These are phyloP conservation scores for Aphodius granarius DNA, from an alignment of 2,888 invertebrate species.

Conservation along the genomic window DNA sequence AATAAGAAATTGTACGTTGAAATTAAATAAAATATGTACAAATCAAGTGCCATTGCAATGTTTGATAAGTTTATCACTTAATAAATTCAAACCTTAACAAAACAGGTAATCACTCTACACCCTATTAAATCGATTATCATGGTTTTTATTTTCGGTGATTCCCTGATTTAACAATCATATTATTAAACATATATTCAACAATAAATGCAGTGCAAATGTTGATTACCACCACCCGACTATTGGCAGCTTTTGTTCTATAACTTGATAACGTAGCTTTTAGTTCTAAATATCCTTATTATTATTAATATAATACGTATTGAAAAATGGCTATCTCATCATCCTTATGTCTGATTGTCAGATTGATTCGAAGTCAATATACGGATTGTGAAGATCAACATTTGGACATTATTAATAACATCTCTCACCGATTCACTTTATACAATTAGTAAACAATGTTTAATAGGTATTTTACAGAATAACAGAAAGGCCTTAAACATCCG, in stretches of 20 bases:
- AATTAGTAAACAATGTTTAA: not conserved
- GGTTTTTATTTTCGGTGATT: slow-evolving; percentile 12
- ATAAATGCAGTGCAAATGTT: slow-evolving; percentile 3
- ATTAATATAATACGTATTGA: not conserved
- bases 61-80: not conserved
- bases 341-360: slow-evolving; percentile 1
- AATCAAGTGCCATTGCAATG: not conserved
- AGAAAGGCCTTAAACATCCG: slow-evolving; percentile 10
- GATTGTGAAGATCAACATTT: not conserved
- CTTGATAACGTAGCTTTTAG: not conserved
- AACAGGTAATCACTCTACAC: slow-evolving; percentile 12
- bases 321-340: not conserved
- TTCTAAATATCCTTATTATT: not conserved
- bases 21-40: not conserved
- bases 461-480: slow-evolving; percentile 2
- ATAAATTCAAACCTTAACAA: not conserved
- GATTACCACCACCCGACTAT: not conserved
- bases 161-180: slow-evolving; percentile 25
- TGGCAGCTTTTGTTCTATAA: not conserved
- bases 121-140: slow-evolving; percentile 24
- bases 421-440: not conserved
- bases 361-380: not conserved
- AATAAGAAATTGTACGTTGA: too few species aligned
- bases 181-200: slow-evolving; percentile 20
- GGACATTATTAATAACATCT: slow-evolving; percentile 1